Conservation (phyloP, 2,797 vertebrate species). For the Trachops cirrhosus region DNA sequence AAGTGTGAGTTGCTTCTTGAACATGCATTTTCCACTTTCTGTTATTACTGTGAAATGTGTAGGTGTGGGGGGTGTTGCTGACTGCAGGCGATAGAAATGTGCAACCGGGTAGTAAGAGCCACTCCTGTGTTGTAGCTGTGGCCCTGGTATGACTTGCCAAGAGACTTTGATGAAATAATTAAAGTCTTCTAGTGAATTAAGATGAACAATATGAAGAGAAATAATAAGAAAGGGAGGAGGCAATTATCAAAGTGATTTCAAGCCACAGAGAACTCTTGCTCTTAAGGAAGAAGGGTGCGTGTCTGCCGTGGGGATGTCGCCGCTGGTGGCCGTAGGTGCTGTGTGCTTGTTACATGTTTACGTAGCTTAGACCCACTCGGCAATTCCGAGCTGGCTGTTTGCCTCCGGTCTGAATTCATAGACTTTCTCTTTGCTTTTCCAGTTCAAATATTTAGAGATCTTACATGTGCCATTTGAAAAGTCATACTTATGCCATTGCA, state of each 20-base stretch:
- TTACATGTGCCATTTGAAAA: not conserved
- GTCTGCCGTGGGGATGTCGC: not conserved
- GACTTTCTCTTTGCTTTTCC: conserved; percentile 39
- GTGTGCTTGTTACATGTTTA: not conserved
- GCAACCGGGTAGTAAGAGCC: not conserved
- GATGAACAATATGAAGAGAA: not conserved
- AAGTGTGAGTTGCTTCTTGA: not conserved
- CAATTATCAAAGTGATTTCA: not conserved
- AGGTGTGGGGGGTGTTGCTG: not conserved
- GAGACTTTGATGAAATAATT: conserved; percentile 1
- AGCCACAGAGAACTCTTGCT: not conserved
- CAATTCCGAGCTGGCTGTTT: not conserved
- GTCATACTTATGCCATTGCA: not conserved
- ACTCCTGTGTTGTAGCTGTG: not conserved
- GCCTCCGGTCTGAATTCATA: not conserved
- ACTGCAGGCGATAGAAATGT: not conserved
- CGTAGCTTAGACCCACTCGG: not conserved
- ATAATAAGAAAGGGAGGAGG: not conserved
- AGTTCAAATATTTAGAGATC: conserved; percentile 8
- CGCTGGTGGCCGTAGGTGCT: not conserved
- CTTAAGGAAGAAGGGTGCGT: not conserved
- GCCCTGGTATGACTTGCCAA: not conserved
- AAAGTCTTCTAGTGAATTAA: not conserved
- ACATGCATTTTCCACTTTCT: conserved; percentile 32
- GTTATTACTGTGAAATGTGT: not conserved